Evolutionary conservation across 2,888 invertebrate genomes (phyloP).

Genomic region (Hydrotaea diabolus): DNA sequence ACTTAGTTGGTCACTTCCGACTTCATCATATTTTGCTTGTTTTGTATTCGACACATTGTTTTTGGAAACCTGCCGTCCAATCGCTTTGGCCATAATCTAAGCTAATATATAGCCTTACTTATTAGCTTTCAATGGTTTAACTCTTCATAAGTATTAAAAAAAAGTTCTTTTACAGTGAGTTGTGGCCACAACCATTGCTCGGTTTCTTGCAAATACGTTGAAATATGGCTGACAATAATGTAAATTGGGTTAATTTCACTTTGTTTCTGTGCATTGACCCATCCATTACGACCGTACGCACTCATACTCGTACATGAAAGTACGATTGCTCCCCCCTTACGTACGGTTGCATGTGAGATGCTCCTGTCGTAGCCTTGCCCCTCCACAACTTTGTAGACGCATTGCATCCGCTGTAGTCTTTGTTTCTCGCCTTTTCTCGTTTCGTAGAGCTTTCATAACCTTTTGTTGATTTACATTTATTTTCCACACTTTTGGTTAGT

Average conservation of each 20-base stretch:
- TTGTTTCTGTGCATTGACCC: conserved; percentile 10
- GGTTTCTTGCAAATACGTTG: not conserved
- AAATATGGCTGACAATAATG: conserved; percentile 2
- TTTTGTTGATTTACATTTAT: conserved; percentile 43
- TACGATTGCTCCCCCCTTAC: no score
- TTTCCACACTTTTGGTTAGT: conserved; percentile 37
- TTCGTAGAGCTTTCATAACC: conserved; percentile 47
- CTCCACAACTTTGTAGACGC: not conserved
- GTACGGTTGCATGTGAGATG: no score
- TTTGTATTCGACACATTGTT: no score
- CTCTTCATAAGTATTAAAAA: no score
- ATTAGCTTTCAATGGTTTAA: no score
- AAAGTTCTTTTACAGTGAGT: no score
- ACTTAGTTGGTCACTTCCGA: no score
- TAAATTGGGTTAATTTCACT: conserved; percentile 15
- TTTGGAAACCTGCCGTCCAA: no score
- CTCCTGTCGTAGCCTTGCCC: not conserved
- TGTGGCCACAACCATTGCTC: not conserved
- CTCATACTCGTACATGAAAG: no score
- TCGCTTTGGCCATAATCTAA: no score
- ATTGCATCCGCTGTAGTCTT: conserved; percentile 1
- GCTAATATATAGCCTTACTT: no score
- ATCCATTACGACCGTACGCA: not conserved
- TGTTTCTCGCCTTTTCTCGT: not conserved
- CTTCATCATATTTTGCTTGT: no score